Conservation (phyloP, 2,797 vertebrate species). For the Hoplostethus mediterraneus region DNA sequence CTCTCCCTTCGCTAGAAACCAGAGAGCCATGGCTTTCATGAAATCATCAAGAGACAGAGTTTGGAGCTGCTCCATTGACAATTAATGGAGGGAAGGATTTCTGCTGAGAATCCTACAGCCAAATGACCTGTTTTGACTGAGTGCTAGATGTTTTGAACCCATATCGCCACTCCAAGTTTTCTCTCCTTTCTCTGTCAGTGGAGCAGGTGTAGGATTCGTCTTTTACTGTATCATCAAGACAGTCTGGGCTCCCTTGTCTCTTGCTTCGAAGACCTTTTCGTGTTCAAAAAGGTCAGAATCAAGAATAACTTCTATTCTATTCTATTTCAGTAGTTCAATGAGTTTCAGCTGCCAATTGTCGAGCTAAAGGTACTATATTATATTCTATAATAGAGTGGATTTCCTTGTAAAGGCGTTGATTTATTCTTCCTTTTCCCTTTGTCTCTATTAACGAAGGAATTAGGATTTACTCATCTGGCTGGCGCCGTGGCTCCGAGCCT, state of each 20-base stretch:
- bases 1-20: conserved; percentile 21
- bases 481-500: conserved; percentile 13
- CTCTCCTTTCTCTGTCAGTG: conserved; percentile 4
- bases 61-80: conserved; percentile 53
- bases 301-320: background rate
- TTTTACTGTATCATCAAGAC: background rate
- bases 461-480: background rate
- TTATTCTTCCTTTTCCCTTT: conserved; percentile 10
- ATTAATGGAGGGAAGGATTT: conserved; percentile 54
- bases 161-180: conserved; percentile 18
- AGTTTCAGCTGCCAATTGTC: background rate
- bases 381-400: background rate
- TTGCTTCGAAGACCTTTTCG: conserved; percentile 15
- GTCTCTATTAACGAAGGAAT: background rate
- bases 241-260: background rate
- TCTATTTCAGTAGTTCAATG: background rate
- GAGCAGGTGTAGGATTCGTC: conserved; percentile 21
- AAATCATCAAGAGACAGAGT: conserved; percentile 51
- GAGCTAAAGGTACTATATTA: background rate
- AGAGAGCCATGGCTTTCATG: conserved; percentile 25
- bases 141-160: conserved; percentile 26
- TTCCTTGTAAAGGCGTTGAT: background rate
- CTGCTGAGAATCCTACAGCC: conserved; percentile 31
- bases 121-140: conserved; percentile 37
- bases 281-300: conserved; percentile 11